These are phyloP conservation scores for Octomys mimax DNA, from an alignment of 2,797 vertebrate species.

Conservation along the genomic window DNA sequence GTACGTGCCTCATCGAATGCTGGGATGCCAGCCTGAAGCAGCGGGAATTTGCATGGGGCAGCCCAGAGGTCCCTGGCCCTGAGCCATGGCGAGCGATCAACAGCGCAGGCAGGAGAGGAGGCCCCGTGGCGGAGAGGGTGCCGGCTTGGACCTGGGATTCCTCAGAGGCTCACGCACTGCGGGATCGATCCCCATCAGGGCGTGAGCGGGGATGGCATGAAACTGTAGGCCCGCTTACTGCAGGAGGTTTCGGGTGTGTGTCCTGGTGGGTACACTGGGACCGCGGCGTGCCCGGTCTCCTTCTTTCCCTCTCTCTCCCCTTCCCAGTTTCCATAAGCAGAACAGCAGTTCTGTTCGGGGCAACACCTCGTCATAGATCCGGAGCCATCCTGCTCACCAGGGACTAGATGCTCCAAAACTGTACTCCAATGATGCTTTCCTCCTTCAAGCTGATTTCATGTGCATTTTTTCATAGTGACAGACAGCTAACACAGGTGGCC, in stretches of 20 bases:
- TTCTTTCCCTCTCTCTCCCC: background rate
- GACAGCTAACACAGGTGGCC: background rate
- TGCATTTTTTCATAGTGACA: background rate
- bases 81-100: rapidly evolving
- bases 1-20: background rate
- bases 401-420: background rate
- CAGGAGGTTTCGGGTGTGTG: background rate
- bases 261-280: background rate
- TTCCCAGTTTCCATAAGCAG: background rate
- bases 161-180: background rate
- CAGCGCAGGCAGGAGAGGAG: background rate
- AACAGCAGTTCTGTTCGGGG: background rate
- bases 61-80: background rate
- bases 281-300: rapidly evolving
- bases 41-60: background rate
- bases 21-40: background rate
- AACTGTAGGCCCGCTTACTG: background rate
- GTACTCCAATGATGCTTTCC: background rate
- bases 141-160: background rate
- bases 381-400: no score
- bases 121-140: background rate
- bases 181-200: background rate
- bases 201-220: background rate
- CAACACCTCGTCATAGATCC: background rate
- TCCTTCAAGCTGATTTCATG: background rate